Base-by-base conservation (phyloP, 2,888 invertebrate species). In the Sipunculus nudus region DNA sequence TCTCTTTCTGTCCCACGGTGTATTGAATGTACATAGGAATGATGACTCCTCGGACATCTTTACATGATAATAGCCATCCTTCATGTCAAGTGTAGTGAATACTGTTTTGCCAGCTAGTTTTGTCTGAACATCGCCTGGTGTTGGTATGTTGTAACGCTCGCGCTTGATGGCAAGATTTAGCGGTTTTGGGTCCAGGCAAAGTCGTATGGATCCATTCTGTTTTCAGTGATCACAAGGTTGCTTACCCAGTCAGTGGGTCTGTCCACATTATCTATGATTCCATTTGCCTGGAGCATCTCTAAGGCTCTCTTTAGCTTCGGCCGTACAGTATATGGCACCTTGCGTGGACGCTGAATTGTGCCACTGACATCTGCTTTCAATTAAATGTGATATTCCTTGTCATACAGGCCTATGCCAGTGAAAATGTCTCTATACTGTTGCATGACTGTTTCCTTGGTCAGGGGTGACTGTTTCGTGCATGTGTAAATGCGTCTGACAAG, bases 31-130 rank as follows among this genome's bases (percentile, higher is more conserved):
- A 41, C 61, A 61, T 6, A 70, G 52, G 10, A 58, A 47, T 16
- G 63, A 58, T 26, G 61, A 63, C 32, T 67, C 53, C 4, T 61
- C 57, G 35, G 48, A 53, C 1, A 75, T 40, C 25, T 56, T 61
- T 3, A 68, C 46, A 8, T 66, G 45, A 67, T 70, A 73, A 40
- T 66, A 72, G 0, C 71, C 71, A 48, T 62, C 50, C 39, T 61
- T 62, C 46, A 59, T 59, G 41, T 70, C 65, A 3, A 64, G 38
- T 13, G 58, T 61, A n/a, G 59, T 57, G 41, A 65, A 67, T 10
- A 53, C 28, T 31, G 45, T 65, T 26, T 57, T 64, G 23, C 70
- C 67, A 46, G 21, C 40, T 19, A 70, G 43, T 38, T 49, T 35
- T n/a, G 41, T 2, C 16, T 31, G 29, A 25, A 65, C 46, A 21